Base-by-base conservation (phyloP, 2,888 invertebrate species). In the Pterobdella sp. region DNA sequence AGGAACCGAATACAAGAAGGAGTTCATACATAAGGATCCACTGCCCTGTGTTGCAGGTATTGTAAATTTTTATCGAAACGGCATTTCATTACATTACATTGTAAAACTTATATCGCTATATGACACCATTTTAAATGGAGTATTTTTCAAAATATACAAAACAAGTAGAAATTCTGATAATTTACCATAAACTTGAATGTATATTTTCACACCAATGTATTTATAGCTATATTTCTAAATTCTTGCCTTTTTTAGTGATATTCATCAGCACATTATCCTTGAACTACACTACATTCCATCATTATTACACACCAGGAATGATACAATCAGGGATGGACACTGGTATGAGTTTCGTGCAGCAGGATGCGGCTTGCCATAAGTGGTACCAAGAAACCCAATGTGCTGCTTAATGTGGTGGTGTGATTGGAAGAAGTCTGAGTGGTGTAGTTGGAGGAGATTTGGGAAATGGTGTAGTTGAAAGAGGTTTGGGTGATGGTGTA, bases 361-460 rank as follows among this genome's bases (percentile, higher is more conserved):
- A 70, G 60, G 70, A 70, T 56, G 31, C 70, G 10, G 42, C 70
- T 22, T 70, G 70, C 70, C 70, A 70, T 63, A 70, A 70, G 70
- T 70, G 70, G 70, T 70, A 70, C 32, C 70, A 70, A 68, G 31
- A 36, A 26, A 29, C 32, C 2, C 26, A 71, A 63, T 42, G 34
- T 29, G 71, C 63, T 31, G 71, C 71, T 26, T 60, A 37, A 71
- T 10, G 7, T 4, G 49, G 42, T 37, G 68, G n/a, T 10, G 65
- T 18, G 26, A 4, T 18, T 10, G 65, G 32, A 4, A 22, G 35
- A 14, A 18, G 14, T 49, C 14, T 32, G 34, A 29, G n/a, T 63
- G 63, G n/a, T 68, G 68, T 29, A 35, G 18, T 29, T 34, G 42
- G 31, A 10, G 42, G 49, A 14, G 52, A n/a, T 52, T 26, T 29